Percentiles rank a stretch among this genome's conserved stretches.
phyloP scores from a whole-genome alignment of 1,140 invertebrate species.

The Lepidurus couesii region DNA sequence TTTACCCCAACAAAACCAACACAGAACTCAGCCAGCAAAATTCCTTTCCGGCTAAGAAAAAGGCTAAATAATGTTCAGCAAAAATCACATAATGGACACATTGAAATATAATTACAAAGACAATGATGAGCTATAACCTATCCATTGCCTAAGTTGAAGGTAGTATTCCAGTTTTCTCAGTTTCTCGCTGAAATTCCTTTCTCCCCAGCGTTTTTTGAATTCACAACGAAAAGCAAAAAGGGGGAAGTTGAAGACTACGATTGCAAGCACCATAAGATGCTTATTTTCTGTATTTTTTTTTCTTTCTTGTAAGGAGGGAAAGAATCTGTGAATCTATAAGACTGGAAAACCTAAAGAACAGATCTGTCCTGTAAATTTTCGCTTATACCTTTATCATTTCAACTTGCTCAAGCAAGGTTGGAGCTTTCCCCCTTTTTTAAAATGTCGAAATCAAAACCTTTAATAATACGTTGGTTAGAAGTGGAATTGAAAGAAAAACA shows the following conservation, averaged over 20 bases:
- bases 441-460: not conserved
- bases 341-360: conserved; percentile 4
- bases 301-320: not conserved
- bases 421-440: not conserved
- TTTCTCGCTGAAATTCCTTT: not conserved
- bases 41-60: not conserved
- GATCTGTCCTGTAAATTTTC: not conserved
- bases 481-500: conserved; percentile 15
- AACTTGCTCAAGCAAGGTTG: not conserved
- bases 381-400: not conserved
- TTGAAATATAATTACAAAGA: not conserved
- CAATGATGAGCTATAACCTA: not conserved
- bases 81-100: conserved; percentile 3
- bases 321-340: conserved; percentile 22
- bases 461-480: not conserved
- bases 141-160: not conserved
- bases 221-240: not conserved
- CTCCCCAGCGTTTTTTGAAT: not conserved
- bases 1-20: not conserved
- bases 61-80: conserved; percentile 1
- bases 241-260: not conserved
- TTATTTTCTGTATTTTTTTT: not conserved
- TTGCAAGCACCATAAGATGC: not conserved
- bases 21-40: not conserved
- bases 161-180: not conserved